These are phyloP conservation scores for Periophthalmus magnuspinnatus DNA, from an alignment of 2,797 vertebrate genomes.

Conservation along the genomic window DNA sequence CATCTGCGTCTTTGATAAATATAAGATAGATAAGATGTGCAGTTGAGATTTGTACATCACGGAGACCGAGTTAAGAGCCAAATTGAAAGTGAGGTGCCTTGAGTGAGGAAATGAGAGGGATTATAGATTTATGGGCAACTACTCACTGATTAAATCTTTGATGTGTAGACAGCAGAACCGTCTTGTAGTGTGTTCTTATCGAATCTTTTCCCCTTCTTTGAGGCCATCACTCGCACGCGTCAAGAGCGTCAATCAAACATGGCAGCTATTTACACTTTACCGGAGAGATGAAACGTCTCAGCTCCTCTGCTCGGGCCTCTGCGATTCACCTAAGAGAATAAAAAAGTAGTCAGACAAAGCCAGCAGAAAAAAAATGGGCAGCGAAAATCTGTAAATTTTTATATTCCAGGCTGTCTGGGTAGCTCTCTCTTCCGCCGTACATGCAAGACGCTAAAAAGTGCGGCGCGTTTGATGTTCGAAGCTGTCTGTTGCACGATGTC, in stretches of 20 bases:
- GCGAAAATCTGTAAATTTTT: conserved; percentile 54
- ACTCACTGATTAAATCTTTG: conserved; percentile 57
- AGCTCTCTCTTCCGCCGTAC: conserved; percentile 51
- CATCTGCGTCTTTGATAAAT: conserved; percentile 3
- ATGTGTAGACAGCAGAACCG: conserved; percentile 39
- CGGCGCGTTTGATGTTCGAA: conserved; percentile 71
- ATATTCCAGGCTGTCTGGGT: conserved; percentile 67
- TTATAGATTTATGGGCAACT: conserved; percentile 49
- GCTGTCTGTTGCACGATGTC: conserved; percentile 44
- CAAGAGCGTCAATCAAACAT: conserved; percentile 79
- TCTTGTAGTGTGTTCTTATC: conserved; percentile 35
- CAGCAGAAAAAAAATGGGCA: conserved; percentile 27
- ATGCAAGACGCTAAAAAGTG: conserved; percentile 47
- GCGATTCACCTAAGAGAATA: conserved; percentile 63
- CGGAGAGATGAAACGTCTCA: conserved; percentile 73
- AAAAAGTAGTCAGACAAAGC: conserved; percentile 69
- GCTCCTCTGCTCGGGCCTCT: conserved; percentile 66
- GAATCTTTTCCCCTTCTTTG: conserved; percentile 44
- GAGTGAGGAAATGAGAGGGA: conserved; percentile 41
- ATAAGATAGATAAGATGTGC: conserved; percentile 8
- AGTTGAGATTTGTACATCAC: conserved; percentile 9
- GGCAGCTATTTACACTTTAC: conserved; percentile 79
- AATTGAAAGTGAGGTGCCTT: conserved; percentile 29
- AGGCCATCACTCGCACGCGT: conserved; percentile 62
- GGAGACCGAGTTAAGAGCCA: conserved; percentile 16